Evolutionary conservation across 2,888 invertebrate genomes (phyloP), one percentile per base, ranked within the genome.

Genomic region (Tenthredo mesomela): DNA sequence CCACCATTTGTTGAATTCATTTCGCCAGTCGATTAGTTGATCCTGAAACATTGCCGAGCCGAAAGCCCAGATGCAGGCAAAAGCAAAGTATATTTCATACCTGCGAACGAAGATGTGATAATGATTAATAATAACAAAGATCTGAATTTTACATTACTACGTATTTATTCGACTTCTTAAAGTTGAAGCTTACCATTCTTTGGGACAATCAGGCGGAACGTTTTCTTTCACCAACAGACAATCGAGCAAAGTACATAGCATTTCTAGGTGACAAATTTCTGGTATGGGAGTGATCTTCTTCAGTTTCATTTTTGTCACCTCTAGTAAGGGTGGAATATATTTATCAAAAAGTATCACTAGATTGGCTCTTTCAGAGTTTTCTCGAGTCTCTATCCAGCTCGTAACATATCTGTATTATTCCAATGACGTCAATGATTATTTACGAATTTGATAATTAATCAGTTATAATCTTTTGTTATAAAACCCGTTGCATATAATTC

Each of bases 1-100:
- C 95, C 98, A 99, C 98, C 98, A 99, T 93, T 98, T 98, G 91
- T 97, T 97, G 93, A 99, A 99, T 91, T 99, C 99, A 88, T 97
- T 97, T 70, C 98, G 95, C 96, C 98, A 98, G 92, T 99, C 98
- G 4, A 97, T 95, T 67, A 98, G 94, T 94, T 98, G 96, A 94
- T 98, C 98, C 94, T 98, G 98, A 93, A 97, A 98, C 85, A 97
- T 95, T 0, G 97, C 96, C 0, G 98, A 98, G 1, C 99, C 99
- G 91, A 99, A 99, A 0, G 98, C 98, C 98, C 99, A 99, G 37
- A 98, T 95, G 84, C 96, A 95, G 47, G 97, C 96, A 92, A 98
- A 99, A 0, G 96, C 98, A 93, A 99, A 99, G 93, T 98, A 99
- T 10, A 96, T 96, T 94, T 99, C 99, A 91, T 97, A 97, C 95